phyloP scores from a whole-genome alignment of 2,888 invertebrate species.

The Agrochola lychnidis region DNA sequence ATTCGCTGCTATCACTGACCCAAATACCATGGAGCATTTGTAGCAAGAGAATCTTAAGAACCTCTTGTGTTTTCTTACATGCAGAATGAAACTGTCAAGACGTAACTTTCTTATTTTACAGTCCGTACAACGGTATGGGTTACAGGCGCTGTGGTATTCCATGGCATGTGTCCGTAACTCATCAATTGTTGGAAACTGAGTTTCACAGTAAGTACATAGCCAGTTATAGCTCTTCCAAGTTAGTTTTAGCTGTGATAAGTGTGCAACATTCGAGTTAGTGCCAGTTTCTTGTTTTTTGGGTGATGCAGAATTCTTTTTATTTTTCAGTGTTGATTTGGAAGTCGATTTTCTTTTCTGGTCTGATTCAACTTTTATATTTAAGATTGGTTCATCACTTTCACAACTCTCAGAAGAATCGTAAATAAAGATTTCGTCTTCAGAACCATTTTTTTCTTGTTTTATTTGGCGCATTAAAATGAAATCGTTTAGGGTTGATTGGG shows the following conservation, averaged over 20 bases:
- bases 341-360: conserved; percentile 8
- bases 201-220: conserved; percentile 81
- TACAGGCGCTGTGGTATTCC: conserved; percentile 90
- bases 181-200: conserved; percentile 74
- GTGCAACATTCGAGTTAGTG: conserved; percentile 65
- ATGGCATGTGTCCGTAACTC: conserved; percentile 91
- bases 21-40: conserved; percentile 75
- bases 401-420: conserved; percentile 32
- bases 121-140: conserved; percentile 92
- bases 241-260: conserved; percentile 75
- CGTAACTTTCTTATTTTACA: conserved; percentile 84
- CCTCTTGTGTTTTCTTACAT: conserved; percentile 91
- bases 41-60: conserved; percentile 88
- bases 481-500: conserved; percentile 73
- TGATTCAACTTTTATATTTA: conserved; percentile 38
- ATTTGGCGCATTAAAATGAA: conserved; percentile 68
- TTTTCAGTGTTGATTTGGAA: not conserved
- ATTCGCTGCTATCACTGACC: conserved; percentile 62
- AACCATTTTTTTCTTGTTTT: conserved; percentile 68
- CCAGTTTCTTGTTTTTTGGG: conserved; percentile 15
- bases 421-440: conserved; percentile 57
- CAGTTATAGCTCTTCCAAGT: conserved; percentile 82
- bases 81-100: conserved; percentile 81
- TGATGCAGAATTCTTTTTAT: not conserved
- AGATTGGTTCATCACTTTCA: conserved; percentile 25